Evolutionary conservation across 2,113 vertebrate species (phyloP), one percentile per base, ranked within the genome.

Genomic region (Mus spicilegus): DNA sequence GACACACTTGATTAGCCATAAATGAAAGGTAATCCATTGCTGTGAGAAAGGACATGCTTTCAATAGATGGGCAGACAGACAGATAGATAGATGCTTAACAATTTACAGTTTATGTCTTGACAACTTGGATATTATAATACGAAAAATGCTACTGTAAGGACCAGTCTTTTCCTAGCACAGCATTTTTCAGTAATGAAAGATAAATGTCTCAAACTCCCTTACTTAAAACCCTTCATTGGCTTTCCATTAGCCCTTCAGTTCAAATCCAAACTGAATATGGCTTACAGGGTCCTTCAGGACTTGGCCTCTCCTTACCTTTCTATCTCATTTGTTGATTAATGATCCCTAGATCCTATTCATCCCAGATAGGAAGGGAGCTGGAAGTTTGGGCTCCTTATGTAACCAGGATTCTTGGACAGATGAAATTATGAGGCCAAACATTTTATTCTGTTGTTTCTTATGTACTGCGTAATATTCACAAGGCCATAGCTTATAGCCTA

Each of bases 31-130:
- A 97, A 98, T 91, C 77, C 16, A 5, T 82, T 95, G 95, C 96
- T 92, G 84, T 96, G 95, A 98, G 97, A 98, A 97, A 96, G 93
- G 96, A 95, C 96, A 97, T 97, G 97, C 93, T 97, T 97, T 97
- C 96, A 95, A 65, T 96, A 95, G 94, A 96, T 96, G 92, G 96
- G 97, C 97, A 97, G 91, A 97, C 96, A 97, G 97, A 97, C 97
- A 95, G 97, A 97, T 84, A 92, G 94, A 87, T 96, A 97, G 97
- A 97, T 97, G 92, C 82, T 97, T 87, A 95, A 96, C 89, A 97
- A 97, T 97, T 98, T 97, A 97, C 95, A 97, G 95, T 94, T 97
- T 92, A 56, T 96, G 82, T 96, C 96, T 93, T 97, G 97, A 97
- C 97, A 97, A 92, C 85, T 96, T 96, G 22, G 70, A 94, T 93